Conservation (phyloP, 2,797 vertebrate genomes). For the Micrastur ruficollis region DNA sequence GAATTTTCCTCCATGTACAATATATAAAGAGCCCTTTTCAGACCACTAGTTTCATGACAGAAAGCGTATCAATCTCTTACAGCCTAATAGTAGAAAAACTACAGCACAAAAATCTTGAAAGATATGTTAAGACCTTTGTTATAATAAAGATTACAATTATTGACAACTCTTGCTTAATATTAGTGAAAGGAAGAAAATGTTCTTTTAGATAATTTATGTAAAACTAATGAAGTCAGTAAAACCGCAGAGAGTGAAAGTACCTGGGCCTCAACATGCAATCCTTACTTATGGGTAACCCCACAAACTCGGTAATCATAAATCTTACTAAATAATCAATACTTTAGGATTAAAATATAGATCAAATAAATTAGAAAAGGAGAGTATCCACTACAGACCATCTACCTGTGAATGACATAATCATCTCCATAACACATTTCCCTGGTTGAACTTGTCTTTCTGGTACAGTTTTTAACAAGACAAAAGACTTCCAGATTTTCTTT, state of each 20-base stretch:
- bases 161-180: not conserved
- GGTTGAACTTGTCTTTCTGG: not conserved
- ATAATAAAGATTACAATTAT: not conserved
- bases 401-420: not conserved
- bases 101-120: not conserved
- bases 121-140: not conserved
- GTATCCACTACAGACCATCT: not conserved
- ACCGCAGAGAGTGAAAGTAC: not conserved
- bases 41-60: not conserved
- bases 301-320: not conserved
- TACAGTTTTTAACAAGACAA: not conserved
- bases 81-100: not conserved
- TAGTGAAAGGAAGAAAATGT: not conserved
- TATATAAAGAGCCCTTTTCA: not conserved
- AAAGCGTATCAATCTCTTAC: not conserved
- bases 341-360: not conserved
- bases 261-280: not conserved
- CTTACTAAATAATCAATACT: not conserved
- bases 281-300: not conserved
- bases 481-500: not conserved
- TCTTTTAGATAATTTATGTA: not conserved
- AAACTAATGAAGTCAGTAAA: not conserved
- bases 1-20: not conserved
- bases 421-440: not conserved
- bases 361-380: not conserved